Evolutionary conservation across 2,888 invertebrate genomes (phyloP).

Genomic region (Drosophila longiperda): DNA sequence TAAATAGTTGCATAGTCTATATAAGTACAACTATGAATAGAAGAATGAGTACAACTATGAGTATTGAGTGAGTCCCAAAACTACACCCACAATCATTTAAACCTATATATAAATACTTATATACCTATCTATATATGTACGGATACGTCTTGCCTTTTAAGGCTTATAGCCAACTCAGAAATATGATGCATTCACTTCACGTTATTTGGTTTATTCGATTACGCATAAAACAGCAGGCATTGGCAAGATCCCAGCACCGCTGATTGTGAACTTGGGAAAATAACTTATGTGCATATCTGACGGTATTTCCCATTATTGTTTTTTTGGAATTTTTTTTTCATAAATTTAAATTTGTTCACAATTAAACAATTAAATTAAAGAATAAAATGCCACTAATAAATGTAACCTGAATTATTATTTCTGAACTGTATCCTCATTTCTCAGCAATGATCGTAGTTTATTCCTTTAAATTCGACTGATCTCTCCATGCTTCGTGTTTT

Average conservation of each 20-base stretch:
- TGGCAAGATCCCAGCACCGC: neutral
- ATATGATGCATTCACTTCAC: constrained; percentile 16
- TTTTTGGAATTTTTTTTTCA: too few relatives aligned
- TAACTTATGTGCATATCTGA: neutral
- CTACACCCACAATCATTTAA: constrained; percentile 51
- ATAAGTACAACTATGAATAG: constrained; percentile 1
- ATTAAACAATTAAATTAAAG: too few relatives aligned
- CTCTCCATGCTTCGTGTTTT: neutral
- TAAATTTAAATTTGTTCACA: too few relatives aligned
- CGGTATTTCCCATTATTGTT: neutral
- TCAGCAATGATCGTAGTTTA: neutral
- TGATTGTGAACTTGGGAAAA: neutral
- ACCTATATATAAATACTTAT: constrained; percentile 7
- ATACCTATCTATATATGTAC: neutral
- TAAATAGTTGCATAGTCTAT: constrained; percentile 72
- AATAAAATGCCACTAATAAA: neutral
- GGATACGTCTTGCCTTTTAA: constrained; percentile 42
- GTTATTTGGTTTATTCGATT: constrained; percentile 15
- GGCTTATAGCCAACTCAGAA: constrained; percentile 31
- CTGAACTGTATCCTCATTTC: neutral
- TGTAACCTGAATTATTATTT: neutral
- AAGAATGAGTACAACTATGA: constrained; percentile 1
- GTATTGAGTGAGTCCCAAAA: constrained; percentile 10
- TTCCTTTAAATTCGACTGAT: neutral
- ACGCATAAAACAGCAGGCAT: constrained; percentile 11